Conservation (phyloP, 2,888 invertebrate genomes). For the Cheilosia impressa region DNA sequence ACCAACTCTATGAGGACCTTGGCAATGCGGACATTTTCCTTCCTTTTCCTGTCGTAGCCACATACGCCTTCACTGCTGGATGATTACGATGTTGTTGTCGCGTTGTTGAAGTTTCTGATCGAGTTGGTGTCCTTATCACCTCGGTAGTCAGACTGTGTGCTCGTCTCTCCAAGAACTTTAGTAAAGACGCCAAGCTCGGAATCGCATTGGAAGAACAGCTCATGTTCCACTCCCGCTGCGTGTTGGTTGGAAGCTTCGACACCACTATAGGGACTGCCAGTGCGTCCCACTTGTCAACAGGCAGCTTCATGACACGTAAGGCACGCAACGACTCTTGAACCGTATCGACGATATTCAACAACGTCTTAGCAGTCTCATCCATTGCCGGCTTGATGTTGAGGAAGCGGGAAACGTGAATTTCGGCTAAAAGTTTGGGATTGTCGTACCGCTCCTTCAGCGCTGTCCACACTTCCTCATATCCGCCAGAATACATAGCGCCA, state of each 20-base stretch:
- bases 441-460: conserved; percentile 39
- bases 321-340: conserved; percentile 37
- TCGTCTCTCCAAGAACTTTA: conserved; percentile 35
- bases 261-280: not conserved
- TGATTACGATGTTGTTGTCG: not conserved
- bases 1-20: conserved; percentile 13
- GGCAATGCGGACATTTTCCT: conserved; percentile 27
- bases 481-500: conserved; percentile 45
- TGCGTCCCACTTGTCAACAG: conserved; percentile 40
- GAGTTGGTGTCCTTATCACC: not conserved
- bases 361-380: conserved; percentile 29
- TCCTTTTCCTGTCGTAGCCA: conserved; percentile 6
- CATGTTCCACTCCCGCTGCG: conserved; percentile 36
- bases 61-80: not conserved
- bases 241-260: not conserved
- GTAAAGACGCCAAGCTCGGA: too few relatives aligned
- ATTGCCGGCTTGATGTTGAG: conserved; percentile 32
- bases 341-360: conserved; percentile 49
- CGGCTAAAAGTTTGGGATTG: conserved; percentile 37
- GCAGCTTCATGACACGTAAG: conserved; percentile 23
- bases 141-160: conserved; percentile 40
- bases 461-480: conserved; percentile 47
- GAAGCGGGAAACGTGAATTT: conserved; percentile 53
- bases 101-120: not conserved
- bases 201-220: conserved; percentile 26